Percentiles rank a stretch among this genome's conserved stretches.
phyloP scores from a whole-genome alignment of 2,797 vertebrate genomes.

The Xenopus petersii region DNA sequence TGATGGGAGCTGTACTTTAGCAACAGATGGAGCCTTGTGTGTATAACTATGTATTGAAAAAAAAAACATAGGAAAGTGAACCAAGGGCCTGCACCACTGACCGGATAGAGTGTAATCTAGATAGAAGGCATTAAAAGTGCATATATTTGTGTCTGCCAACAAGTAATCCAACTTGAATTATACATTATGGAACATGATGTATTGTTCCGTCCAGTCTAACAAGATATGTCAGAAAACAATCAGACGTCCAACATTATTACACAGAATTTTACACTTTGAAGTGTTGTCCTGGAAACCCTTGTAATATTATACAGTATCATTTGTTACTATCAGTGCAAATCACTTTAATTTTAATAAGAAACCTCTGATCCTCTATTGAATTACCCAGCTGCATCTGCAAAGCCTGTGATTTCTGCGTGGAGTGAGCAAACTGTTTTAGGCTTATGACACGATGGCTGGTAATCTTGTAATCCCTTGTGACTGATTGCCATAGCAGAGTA shows the following conservation, averaged over 20 bases:
- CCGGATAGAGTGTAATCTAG: not conserved
- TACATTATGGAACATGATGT: not conserved
- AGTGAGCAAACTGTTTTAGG: too few relatives aligned
- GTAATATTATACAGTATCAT: not conserved
- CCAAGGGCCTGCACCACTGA: too few relatives aligned
- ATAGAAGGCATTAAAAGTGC: not conserved
- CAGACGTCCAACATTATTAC: not conserved
- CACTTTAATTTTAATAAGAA: not conserved
- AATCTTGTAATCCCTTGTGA: too few relatives aligned
- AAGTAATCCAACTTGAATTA: not conserved
- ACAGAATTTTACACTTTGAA: not conserved
- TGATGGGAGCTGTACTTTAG: too few relatives aligned
- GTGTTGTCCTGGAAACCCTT: not conserved
- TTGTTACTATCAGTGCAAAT: not conserved
- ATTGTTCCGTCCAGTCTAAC: not conserved
- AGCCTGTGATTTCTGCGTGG: too few relatives aligned
- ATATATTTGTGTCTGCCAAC: not conserved
- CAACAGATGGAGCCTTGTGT: too few relatives aligned
- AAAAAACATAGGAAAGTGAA: too few relatives aligned
- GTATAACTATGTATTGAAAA: too few relatives aligned
- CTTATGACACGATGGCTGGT: too few relatives aligned
- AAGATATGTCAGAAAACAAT: not conserved
- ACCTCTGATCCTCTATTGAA: not conserved
- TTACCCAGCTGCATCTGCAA: too few relatives aligned
- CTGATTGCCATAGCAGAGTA: too few relatives aligned